phyloP scores from a whole-genome alignment of 2,113 vertebrate species.

The Leucosticte australis region DNA sequence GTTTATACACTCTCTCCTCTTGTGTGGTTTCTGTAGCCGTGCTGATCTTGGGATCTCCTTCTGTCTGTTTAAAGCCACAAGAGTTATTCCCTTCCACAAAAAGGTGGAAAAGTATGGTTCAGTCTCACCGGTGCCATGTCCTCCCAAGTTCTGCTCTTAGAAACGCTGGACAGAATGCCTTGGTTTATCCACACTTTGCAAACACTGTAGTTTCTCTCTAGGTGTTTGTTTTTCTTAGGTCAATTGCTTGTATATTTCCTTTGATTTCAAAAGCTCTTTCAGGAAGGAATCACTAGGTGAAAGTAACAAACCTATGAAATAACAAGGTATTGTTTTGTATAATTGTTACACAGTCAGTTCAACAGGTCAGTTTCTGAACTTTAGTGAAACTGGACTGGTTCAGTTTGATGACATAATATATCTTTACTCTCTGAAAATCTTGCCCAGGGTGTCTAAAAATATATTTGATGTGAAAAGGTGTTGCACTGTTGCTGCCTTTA shows the following conservation, averaged over 20 bases:
- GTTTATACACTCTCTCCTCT: accelerated
- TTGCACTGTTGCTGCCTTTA: neutral
- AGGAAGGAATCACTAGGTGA: neutral
- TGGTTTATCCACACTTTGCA: neutral
- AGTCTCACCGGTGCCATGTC: neutral
- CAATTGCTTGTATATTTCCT: neutral
- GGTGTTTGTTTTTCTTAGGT: neutral
- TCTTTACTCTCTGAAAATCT: neutral
- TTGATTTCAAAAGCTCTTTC: neutral
- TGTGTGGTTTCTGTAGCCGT: accelerated
- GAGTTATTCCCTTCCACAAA: neutral
- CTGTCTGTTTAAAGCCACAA: neutral
- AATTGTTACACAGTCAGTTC: neutral
- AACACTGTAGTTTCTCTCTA: neutral
- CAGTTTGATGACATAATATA: neutral
- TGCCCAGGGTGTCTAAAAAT: neutral
- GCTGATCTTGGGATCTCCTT: neutral
- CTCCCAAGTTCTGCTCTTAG: neutral
- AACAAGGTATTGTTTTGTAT: accelerated
- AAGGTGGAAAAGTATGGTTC: neutral
- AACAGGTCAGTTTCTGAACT: neutral
- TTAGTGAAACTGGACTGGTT: neutral
- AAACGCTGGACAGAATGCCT: neutral
- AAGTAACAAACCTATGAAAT: neutral
- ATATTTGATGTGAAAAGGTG: neutral